These are phyloP conservation scores for Polia nebulosa DNA, from an alignment of 2,888 invertebrate species.

Conservation along the genomic window DNA sequence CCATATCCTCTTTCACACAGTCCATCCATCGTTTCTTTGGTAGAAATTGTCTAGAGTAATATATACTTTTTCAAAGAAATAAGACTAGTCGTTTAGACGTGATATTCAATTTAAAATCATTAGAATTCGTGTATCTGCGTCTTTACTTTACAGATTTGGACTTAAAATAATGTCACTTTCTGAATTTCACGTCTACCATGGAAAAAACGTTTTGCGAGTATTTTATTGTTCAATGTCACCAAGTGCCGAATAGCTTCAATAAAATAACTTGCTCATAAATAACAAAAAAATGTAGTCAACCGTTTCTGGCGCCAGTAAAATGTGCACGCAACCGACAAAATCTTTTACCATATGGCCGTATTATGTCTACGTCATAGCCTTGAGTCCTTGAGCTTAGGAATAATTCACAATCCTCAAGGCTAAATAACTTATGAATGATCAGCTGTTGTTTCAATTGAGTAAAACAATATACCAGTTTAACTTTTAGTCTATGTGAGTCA, in stretches of 20 bases:
- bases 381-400: slow-evolving; percentile 28
- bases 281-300: slow-evolving; percentile 15
- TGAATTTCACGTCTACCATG: background rate
- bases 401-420: slow-evolving; percentile 13
- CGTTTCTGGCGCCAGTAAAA: slow-evolving; percentile 15
- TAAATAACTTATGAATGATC: background rate
- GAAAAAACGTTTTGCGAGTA: background rate
- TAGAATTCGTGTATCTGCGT: too few species aligned
- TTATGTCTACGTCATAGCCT: background rate
- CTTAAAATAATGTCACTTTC: too few species aligned
- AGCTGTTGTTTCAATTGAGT: background rate
- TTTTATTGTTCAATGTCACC: background rate
- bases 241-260: slow-evolving; percentile 21
- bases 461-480: background rate
- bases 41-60: too few species aligned
- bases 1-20: too few species aligned
- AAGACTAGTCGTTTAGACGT: too few species aligned
- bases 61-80: too few species aligned
- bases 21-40: too few species aligned
- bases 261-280: slow-evolving; percentile 15
- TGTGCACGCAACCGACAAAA: slow-evolving; percentile 27
- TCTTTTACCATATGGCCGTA: slow-evolving; percentile 34
- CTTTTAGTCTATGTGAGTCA: background rate
- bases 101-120: too few species aligned
- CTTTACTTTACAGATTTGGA: too few species aligned